Conservation (phyloP, 2,888 invertebrate species). For the Chaitophorus viminalis region DNA sequence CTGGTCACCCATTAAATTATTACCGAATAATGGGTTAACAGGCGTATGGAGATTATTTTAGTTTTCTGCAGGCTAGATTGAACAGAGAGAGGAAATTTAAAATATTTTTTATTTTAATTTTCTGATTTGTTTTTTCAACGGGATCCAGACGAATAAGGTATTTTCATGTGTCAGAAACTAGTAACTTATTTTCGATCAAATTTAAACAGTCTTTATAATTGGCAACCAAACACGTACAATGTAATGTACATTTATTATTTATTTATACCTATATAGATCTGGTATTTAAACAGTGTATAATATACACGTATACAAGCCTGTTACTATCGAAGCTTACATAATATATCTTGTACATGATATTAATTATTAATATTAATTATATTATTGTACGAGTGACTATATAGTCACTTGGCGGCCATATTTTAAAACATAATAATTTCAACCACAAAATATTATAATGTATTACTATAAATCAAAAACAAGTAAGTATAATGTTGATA, state of each 20-base stretch:
- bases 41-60: constrained; percentile 56
- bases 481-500: no score
- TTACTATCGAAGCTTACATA: no score
- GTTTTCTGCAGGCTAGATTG: constrained; percentile 60
- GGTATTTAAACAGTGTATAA: no score
- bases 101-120: constrained; percentile 47
- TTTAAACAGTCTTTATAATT: constrained; percentile 4
- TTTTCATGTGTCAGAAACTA: neutral
- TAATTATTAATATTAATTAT: neutral
- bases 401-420: neutral
- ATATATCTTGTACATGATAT: neutral
- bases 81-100: constrained; percentile 1
- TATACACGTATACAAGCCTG: no score
- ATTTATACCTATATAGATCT: no score
- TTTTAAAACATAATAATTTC: neutral
- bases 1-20: constrained; percentile 62
- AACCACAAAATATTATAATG: no score
- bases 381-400: neutral
- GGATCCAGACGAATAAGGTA: constrained; percentile 30
- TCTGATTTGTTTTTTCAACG: constrained; percentile 24
- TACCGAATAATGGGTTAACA: constrained; percentile 61
- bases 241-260: neutral
- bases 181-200: neutral
- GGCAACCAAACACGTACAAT: neutral
- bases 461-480: no score